Percentiles rank a stretch among this genome's conserved stretches.
These are phyloP conservation scores for Daphoenositta chrysoptera DNA, from an alignment of 2,113 vertebrate species.

Conservation along the genomic window DNA sequence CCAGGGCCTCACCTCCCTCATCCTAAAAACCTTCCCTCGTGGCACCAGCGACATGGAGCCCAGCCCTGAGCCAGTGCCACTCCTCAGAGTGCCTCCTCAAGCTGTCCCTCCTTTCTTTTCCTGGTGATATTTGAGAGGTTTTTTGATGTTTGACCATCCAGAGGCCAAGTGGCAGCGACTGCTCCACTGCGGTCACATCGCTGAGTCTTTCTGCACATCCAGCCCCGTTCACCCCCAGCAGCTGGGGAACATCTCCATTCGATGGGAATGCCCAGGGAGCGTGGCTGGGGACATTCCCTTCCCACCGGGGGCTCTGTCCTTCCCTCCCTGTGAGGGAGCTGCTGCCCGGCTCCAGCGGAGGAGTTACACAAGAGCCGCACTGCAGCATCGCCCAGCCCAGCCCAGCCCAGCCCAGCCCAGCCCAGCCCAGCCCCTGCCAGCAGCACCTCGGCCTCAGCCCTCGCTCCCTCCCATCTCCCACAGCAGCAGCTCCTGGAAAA, in stretches of 20 bases:
- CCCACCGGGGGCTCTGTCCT: not conserved
- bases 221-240: not conserved
- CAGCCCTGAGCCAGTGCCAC: too few relatives aligned
- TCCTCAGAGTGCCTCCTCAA: too few relatives aligned
- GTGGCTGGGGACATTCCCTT: not conserved
- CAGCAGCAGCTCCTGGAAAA: not conserved
- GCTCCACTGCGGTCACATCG: not conserved
- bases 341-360: not conserved
- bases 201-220: rapidly evolving
- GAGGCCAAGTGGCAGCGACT: not conserved
- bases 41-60: rapidly evolving
- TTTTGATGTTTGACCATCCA: not conserved
- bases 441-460: not conserved
- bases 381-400: not conserved
- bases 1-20: not conserved
- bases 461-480: not conserved
- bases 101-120: not conserved
- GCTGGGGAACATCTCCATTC: not conserved
- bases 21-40: not conserved
- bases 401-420: not conserved
- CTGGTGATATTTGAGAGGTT: rapidly evolving
- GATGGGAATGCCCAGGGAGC: not conserved
- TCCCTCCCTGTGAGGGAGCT: not conserved
- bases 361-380: not conserved
- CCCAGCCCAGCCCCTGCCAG: not conserved